Percentiles rank a stretch among this genome's conserved stretches.
These are phyloP conservation scores for Brachypalpus laphriformis DNA, from an alignment of 2,888 invertebrate genomes.

Conservation along the genomic window DNA sequence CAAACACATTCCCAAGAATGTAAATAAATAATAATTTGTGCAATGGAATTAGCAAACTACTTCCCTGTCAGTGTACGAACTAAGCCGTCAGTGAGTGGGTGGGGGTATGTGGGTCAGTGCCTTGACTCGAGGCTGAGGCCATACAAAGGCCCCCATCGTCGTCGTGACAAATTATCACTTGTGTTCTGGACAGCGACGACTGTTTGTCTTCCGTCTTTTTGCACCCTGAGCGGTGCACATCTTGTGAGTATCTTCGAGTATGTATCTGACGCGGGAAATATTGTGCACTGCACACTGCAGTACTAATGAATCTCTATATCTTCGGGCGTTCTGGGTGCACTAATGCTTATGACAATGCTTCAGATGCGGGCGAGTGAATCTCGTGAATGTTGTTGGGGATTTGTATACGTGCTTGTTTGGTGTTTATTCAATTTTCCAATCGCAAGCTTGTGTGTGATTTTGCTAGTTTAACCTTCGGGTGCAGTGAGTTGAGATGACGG, in stretches of 20 bases:
- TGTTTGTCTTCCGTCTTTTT: conserved; percentile 21
- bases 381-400: conserved; percentile 26
- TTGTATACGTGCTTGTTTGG: conserved; percentile 55
- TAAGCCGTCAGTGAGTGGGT: too few species aligned
- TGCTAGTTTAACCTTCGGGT: conserved; percentile 56
- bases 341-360: conserved; percentile 9
- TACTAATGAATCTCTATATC: conserved; percentile 32
- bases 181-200: conserved; percentile 19
- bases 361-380: not conserved
- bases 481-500: conserved; percentile 5
- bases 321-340: not conserved
- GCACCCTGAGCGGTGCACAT: not conserved
- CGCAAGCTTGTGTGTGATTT: conserved; percentile 50
- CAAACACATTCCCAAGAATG: conserved; percentile 41
- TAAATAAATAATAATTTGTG: conserved; percentile 70
- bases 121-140: conserved; percentile 14
- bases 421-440: conserved; percentile 69
- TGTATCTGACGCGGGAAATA: not conserved
- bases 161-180: conserved; percentile 48
- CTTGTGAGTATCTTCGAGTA: not conserved
- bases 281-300: not conserved
- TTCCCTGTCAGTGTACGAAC: conserved; percentile 40
- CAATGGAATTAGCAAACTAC: conserved; percentile 67
- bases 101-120: conserved; percentile 21
- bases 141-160: not conserved